These are phyloP conservation scores for Lathronympha strigana DNA, from an alignment of 2,888 invertebrate genomes.

Conservation along the genomic window DNA sequence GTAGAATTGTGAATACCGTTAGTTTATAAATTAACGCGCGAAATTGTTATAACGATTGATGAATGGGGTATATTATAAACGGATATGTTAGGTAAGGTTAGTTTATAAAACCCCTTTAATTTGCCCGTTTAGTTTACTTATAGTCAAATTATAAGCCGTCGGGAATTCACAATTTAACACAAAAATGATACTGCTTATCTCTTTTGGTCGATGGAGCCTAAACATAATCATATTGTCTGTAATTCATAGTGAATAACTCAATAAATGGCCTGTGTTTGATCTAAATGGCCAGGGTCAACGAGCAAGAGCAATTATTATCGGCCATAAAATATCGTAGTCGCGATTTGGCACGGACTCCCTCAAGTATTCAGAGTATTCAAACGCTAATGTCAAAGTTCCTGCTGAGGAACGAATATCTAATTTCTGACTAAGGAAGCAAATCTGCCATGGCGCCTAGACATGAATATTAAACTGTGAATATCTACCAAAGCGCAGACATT, in stretches of 20 bases:
- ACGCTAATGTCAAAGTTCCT: constrained; percentile 57
- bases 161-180: too few species aligned
- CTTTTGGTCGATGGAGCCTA: too few species aligned
- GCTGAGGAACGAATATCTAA: constrained; percentile 68
- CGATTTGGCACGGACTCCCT: constrained; percentile 46
- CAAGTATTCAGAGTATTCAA: constrained; percentile 54
- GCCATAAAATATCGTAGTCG: constrained; percentile 43
- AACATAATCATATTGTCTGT: not conserved
- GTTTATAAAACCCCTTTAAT: too few species aligned
- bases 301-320: constrained; percentile 47
- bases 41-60: too few species aligned
- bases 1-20: too few species aligned
- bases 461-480: constrained; percentile 76
- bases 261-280: constrained; percentile 23
- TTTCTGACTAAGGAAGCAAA: constrained; percentile 68
- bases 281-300: constrained; percentile 34
- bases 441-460: constrained; percentile 61
- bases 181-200: too few species aligned
- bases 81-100: too few species aligned
- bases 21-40: too few species aligned
- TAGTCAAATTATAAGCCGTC: too few species aligned
- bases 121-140: too few species aligned
- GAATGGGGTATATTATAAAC: too few species aligned
- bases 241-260: constrained; percentile 14
- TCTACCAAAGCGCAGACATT: constrained; percentile 68